Evolutionary conservation across 2,797 vertebrate genomes (phyloP).

Genomic region (Falco berigora): DNA sequence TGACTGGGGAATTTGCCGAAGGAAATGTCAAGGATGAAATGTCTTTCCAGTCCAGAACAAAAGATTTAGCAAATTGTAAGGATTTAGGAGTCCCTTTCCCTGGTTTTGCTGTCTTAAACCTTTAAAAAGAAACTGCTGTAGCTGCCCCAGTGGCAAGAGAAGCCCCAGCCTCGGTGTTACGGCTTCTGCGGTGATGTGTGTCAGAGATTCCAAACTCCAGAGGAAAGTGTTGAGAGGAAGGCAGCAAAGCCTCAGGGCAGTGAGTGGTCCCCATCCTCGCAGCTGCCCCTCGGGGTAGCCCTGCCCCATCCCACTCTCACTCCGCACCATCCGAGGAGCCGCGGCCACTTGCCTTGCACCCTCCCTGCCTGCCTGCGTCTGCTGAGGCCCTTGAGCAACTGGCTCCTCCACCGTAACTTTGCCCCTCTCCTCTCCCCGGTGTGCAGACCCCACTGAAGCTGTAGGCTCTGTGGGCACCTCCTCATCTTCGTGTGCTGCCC

Average conservation of each 20-base stretch:
- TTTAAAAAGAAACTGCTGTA: not conserved
- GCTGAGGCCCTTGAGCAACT: not conserved
- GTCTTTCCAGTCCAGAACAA: not conserved
- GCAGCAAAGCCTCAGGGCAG: accelerated
- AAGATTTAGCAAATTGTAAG: not conserved
- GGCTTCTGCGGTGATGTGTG: not conserved
- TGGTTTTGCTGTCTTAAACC: not conserved
- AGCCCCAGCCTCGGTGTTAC: not conserved
- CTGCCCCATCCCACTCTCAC: not conserved
- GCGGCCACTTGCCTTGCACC: accelerated
- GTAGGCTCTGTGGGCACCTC: not conserved
- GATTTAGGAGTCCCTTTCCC: not conserved
- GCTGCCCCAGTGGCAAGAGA: not conserved
- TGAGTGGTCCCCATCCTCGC: not conserved
- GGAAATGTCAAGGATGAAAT: not conserved
- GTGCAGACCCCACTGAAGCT: not conserved
- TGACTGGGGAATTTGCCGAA: not conserved
- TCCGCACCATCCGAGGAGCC: accelerated
- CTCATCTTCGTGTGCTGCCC: not conserved
- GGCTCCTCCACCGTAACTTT: accelerated
- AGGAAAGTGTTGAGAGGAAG: not conserved
- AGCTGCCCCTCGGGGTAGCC: not conserved
- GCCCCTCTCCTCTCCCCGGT: accelerated
- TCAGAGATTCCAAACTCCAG: not conserved
- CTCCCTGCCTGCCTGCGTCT: not conserved